A percentile compares a stretch with the other conserved stretches of the same genome.
Evolutionary conservation across 2,888 invertebrate genomes (phyloP).

Genomic region (Megastigmus dorsalis): DNA sequence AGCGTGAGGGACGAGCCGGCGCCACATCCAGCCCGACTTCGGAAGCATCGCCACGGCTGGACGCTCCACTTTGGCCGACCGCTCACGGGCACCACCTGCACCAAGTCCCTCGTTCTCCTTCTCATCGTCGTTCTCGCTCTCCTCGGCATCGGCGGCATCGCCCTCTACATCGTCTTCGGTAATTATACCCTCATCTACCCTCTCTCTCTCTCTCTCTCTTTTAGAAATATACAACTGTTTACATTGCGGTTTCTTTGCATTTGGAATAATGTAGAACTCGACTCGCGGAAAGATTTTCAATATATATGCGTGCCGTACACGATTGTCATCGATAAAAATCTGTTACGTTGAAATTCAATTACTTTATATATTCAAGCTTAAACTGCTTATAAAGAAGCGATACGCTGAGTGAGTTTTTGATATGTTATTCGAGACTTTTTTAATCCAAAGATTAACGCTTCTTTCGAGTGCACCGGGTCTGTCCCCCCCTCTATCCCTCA

Average conservation of each 20-base stretch:
- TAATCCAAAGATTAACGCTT: conserved; percentile 29
- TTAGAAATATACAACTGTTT: too few relatives aligned
- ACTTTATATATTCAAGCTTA: background rate
- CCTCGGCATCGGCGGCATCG: conserved; percentile 69
- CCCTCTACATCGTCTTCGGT: conserved; percentile 71
- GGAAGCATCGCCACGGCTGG: conserved; percentile 71
- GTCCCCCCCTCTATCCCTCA: background rate
- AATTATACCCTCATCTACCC: too few relatives aligned
- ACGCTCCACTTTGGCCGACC: conserved; percentile 69
- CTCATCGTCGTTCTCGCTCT: conserved; percentile 66
- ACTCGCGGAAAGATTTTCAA: too few relatives aligned
- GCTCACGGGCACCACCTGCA: conserved; percentile 62
- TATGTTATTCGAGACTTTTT: conserved; percentile 6
- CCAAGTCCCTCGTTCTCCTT: conserved; percentile 66
- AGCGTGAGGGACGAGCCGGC: conserved; percentile 71
- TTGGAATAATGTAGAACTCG: too few relatives aligned
- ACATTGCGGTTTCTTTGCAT: too few relatives aligned
- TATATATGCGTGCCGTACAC: too few relatives aligned
- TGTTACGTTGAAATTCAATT: conserved; percentile 5
- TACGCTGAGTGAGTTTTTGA: background rate
- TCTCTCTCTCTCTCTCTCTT: too few relatives aligned
- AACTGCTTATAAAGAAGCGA: too few relatives aligned
- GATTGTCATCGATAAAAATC: too few relatives aligned
- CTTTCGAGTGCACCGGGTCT: too few relatives aligned
- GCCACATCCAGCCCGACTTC: conserved; percentile 68